Evolutionary conservation across 2,888 invertebrate species (phyloP).

Genomic region (Tetragonula carbonaria): DNA sequence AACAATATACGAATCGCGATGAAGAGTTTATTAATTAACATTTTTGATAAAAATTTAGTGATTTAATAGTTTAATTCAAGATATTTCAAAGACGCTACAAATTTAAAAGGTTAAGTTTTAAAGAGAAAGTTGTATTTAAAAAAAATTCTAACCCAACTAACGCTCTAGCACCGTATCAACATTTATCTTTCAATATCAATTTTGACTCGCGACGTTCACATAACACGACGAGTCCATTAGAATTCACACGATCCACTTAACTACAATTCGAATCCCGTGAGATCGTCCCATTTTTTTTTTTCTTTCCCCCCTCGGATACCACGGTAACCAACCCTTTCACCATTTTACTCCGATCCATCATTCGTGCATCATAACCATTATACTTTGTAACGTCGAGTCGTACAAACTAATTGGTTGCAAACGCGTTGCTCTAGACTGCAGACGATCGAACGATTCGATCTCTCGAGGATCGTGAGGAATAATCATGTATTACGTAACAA

Average conservation of each 20-base stretch:
- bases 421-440: background rate
- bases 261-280: background rate
- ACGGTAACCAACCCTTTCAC: background rate
- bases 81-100: too few relatives aligned
- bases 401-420: constrained; percentile 8
- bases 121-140: background rate
- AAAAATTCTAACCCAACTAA: background rate
- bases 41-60: too few relatives aligned
- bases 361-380: background rate
- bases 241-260: background rate
- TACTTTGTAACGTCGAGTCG: background rate
- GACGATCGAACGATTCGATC: background rate
- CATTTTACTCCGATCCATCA: background rate
- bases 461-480: background rate
- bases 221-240: background rate
- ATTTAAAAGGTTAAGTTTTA: background rate
- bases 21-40: too few relatives aligned
- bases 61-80: too few relatives aligned
- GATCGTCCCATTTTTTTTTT: background rate
- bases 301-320: background rate
- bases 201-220: background rate
- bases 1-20: too few relatives aligned
- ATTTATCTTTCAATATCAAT: background rate
- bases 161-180: background rate
- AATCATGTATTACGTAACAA: background rate